These are phyloP conservation scores for Premnoplex brunnescens DNA, from an alignment of 2,797 vertebrate species.

Conservation along the genomic window DNA sequence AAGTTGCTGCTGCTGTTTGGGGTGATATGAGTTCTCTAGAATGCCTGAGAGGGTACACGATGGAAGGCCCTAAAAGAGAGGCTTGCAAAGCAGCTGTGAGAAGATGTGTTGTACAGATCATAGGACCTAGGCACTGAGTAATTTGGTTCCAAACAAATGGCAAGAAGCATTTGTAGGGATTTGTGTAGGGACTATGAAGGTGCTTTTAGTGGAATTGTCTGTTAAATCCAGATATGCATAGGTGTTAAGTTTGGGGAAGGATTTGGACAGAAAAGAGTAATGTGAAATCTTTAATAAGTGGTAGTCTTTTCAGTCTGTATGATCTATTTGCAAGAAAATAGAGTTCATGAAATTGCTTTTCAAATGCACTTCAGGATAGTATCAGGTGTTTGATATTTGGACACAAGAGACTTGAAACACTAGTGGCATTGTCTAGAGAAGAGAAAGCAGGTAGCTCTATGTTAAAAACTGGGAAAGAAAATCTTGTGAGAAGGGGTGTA, in stretches of 20 bases:
- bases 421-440: background rate
- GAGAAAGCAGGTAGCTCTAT: background rate
- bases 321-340: background rate
- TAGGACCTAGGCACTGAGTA: background rate
- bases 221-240: background rate
- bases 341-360: background rate
- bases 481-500: background rate
- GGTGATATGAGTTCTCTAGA: background rate
- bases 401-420: background rate
- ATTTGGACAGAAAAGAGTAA: background rate
- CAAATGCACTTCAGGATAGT: background rate
- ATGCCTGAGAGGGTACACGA: background rate
- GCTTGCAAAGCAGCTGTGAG: background rate
- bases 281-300: background rate
- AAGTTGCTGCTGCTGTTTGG: background rate
- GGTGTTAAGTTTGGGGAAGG: background rate
- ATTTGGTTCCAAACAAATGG: background rate
- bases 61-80: background rate
- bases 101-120: fast-evolving
- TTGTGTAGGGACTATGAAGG: background rate
- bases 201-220: background rate
- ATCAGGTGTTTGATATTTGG: background rate
- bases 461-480: background rate
- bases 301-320: background rate
- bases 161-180: background rate